Base-by-base conservation (phyloP, 1,140 invertebrate genomes). In the Drosophila sturtevanti region DNA sequence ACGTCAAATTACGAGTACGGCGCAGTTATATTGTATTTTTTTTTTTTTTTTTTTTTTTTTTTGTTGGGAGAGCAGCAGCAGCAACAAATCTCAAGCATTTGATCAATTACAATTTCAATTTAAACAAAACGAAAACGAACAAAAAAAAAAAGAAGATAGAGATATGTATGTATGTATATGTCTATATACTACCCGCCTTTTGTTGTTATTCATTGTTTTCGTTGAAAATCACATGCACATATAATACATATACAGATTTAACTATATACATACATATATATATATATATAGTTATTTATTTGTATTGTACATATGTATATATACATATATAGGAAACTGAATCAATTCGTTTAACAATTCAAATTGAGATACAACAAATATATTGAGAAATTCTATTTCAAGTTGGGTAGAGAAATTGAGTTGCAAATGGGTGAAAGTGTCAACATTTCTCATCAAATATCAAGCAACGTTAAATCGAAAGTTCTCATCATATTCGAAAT, bases 31-130 rank as follows among this genome's bases (percentile, higher is more conserved):
- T n/a, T n/a, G n/a, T n/a, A n/a, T n/a, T n/a, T n/a, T n/a, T n/a
- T n/a, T n/a, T n/a, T n/a, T n/a, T n/a, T n/a, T n/a, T n/a, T n/a
- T n/a, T n/a, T n/a, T n/a, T n/a, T n/a, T 21, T 35, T 31, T 61
- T 56, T 21, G 62, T 54, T 69, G 67, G 62, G 52, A 44, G 62
- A 51, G 14, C 51, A 51, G 14, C 44, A 73, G 61, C 38, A 54
- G 68, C 68, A 70, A 62, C 67, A 86, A 81, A 87, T 87, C 82
- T 87, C 84, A 89, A 87, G 84, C 79, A 87, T 82, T 87, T 84
- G 68, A 89, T 87, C 84, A 87, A 87, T 87, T 87, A 87, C 84
- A 89, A 89, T 84, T 87, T 87, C 84, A 87, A 87, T 87, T 87
- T 84, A 89, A 82, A 80, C 77, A 48, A 48, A 48, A 48, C 41